Evolutionary conservation across 2,113 vertebrate genomes (phyloP), one percentile per base, ranked within the genome.

Genomic region (Syngnathus floridae): DNA sequence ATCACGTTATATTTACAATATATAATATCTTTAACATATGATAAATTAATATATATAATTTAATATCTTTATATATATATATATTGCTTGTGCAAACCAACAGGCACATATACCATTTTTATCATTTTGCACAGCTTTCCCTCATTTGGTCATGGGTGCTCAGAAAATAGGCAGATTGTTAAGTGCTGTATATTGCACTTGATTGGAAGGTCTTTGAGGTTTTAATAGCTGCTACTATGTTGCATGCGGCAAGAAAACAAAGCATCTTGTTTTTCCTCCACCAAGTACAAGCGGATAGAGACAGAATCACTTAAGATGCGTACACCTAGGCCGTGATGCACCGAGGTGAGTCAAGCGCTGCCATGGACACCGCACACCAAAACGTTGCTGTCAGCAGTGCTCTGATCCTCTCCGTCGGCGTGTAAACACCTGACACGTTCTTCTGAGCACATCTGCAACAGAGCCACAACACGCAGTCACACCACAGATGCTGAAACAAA

Each of bases 401-500:
- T 81, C 81, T 64, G 59, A 77, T 43, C 43, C 63, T 57, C 45
- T 58, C 57, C 67, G 12, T 45, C 40, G 7, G 58, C 16, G 36
- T 43, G 38, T 61, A 26, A 64, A 35, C 37, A 77, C 71, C 79
- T 79, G 84, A 87, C 87, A 87, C 78, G 73, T 66, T 77, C 76
- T 83, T 51, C 70, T 46, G 26, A 67, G 36, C 71, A 54, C 43
- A 17, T 68, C 60, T 61, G 81, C 67, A 31, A 65, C 4, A 35
- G 66, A 83, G 74, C 81, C 72, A 12, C 69, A 38, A 22, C 17
- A 37, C 67, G 55, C 48, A 17, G 73, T 70, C 36, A 21, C 76
- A 45, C 74, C 52, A 26, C 67, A 65, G 73, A 66, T 38, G 72
- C 66, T 82, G 83, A 77, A 75, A 78, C 58, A 1, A 81, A 86